Percentiles rank a stretch among this genome's conserved stretches.
Conservation (phyloP, 2,888 invertebrate genomes). For the Smittia aterrima region DNA sequence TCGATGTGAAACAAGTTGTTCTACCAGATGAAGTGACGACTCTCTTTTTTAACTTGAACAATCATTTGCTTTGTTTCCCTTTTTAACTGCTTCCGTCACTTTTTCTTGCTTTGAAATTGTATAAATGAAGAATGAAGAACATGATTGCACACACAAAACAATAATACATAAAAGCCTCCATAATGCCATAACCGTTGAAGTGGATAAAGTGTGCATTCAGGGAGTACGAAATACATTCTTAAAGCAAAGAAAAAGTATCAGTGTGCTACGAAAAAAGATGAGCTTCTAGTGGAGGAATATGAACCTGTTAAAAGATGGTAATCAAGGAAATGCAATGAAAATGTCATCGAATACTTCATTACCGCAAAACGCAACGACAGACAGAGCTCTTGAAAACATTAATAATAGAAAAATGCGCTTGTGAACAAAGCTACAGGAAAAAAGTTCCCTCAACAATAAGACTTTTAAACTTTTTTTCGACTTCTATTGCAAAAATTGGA, state of each 20-base stretch:
- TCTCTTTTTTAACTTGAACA: no score
- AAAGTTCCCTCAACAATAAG: neutral
- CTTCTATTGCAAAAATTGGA: neutral
- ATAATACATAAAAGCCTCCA: neutral
- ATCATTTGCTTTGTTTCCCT: no score
- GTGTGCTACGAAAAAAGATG: neutral
- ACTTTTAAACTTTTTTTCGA: neutral
- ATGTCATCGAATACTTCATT: neutral
- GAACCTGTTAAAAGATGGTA: neutral
- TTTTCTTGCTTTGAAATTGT: neutral
- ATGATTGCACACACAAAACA: constrained; percentile 10
- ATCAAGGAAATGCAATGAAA: neutral
- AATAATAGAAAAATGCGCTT: neutral
- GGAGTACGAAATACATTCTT: neutral
- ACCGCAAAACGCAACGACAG: neutral
- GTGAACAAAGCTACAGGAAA: neutral
- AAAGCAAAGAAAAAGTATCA: neutral
- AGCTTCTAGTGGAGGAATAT: neutral
- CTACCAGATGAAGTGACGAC: no score
- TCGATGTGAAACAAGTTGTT: no score
- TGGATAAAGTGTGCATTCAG: neutral
- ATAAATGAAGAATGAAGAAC: constrained; percentile 1
- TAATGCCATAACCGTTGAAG: neutral
- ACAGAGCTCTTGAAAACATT: neutral
- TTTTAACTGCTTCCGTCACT: neutral